Conservation (phyloP, 37 sponge, comb jelly and placozoan species). For the Dysidea cf. avara region DNA sequence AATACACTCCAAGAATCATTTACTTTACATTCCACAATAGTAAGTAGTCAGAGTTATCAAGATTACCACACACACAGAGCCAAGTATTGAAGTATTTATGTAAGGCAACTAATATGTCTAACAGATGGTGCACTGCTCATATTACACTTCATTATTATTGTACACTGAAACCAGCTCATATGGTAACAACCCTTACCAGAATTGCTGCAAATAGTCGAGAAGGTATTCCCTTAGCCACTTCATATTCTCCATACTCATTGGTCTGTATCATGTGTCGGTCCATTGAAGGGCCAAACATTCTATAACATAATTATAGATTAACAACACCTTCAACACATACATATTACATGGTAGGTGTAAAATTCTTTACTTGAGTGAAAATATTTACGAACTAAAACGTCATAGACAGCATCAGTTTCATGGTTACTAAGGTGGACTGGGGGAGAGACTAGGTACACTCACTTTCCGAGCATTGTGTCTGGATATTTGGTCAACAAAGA, state of each 20-base stretch:
- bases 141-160: neutral
- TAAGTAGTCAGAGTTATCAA: no score
- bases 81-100: no score
- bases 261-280: constrained; percentile 28
- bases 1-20: no score
- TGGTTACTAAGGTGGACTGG: no score
- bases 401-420: no score
- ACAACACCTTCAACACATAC: no score
- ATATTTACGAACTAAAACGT: no score
- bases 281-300: constrained; percentile 68
- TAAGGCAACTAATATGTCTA: neutral
- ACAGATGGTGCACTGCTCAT: neutral
- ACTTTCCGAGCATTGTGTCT: constrained; percentile 93
- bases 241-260: constrained; percentile 65
- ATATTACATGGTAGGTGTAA: no score
- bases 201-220: constrained; percentile 60
- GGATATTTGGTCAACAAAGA: constrained; percentile 62
- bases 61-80: no score
- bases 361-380: no score
- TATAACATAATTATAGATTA: no score
- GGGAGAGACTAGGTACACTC: constrained; percentile 1
- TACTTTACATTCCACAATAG: no score
- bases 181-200: constrained; percentile 52
- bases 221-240: constrained; percentile 68
- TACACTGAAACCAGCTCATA: neutral